Conservation (phyloP, 2,797 vertebrate species). For the Eulemur rubriventer region DNA sequence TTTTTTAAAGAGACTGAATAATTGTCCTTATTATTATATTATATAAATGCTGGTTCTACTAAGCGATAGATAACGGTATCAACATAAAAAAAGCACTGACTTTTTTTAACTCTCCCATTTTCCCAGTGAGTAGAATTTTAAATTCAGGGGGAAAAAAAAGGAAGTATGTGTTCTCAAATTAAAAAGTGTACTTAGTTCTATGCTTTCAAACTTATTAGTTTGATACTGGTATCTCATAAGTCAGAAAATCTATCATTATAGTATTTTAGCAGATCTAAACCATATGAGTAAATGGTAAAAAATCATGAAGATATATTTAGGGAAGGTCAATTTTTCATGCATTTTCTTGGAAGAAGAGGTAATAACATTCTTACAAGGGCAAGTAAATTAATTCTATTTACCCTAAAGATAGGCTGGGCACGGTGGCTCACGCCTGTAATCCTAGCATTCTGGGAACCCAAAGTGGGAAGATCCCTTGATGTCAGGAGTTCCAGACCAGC, state of each 20-base stretch:
- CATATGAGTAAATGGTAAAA: neutral
- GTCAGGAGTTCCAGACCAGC: too few relatives aligned
- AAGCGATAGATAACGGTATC: neutral
- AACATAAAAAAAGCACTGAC: neutral
- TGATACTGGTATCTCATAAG: neutral
- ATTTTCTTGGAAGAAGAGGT: neutral
- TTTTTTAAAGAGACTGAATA: neutral
- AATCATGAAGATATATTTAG: neutral
- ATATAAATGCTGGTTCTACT: slow-evolving; percentile 2
- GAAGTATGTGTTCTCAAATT: neutral
- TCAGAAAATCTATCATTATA: neutral
- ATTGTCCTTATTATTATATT: slow-evolving; percentile 37
- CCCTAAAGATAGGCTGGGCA: neutral
- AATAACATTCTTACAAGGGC: neutral
- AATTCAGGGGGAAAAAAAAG: neutral
- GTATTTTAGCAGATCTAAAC: slow-evolving; percentile 17
- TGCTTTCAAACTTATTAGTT: neutral
- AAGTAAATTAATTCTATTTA: neutral
- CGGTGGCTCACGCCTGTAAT: too few relatives aligned
- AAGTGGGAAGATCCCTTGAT: too few relatives aligned
- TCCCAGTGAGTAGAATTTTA: slow-evolving; percentile 2
- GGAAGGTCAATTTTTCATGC: neutral
- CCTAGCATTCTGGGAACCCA: too few relatives aligned
- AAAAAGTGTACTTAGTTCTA: neutral
- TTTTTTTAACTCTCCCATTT: slow-evolving; percentile 13